Evolutionary conservation across 2,113 vertebrate species (phyloP), one percentile per base, ranked within the genome.

Genomic region (Genyomyrus donnyi): DNA sequence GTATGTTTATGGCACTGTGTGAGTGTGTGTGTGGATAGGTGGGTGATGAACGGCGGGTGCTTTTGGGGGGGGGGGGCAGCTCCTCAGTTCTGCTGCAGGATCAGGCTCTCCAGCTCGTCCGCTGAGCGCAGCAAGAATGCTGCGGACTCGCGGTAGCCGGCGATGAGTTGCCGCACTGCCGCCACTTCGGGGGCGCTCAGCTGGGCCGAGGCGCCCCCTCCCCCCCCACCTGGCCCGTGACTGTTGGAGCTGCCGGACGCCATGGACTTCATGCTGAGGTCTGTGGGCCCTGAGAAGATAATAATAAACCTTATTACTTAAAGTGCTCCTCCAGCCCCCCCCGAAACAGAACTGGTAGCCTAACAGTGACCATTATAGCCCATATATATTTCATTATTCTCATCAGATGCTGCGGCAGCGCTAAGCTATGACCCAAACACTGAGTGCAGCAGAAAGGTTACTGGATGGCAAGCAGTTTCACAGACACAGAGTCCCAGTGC

Each of bases 261-360:
- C 94, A 98, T 95, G 91, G 98, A 97, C 96, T 99, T 99, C 98
- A 99, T 99, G 95, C 98, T 99, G 94, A 99, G 97, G 96, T 99
- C 98, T 83, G 98, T 99, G 89, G 98, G 98, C 94, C 98, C 98
- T 99, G 94, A 45, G 21, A 31, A 49, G 35, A 85, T 70, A 45
- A 39, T 11, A 27, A 85, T 31, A 45, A 92, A 49, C 48, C 2
- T 58, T 5, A 86, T 48, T 84, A 90, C 2, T 45, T 13, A 85
- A n/a, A 52, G 46, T 35, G 35, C 10, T 1, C 86, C 6, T 11
- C 74, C 21, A 80, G 56, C 5, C 45, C 62, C 62, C 35, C 9
- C 49, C n/a, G 15, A 88, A 50, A 88, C 17, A 62, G 35, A 77
- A 39, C 70, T 1, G 31, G 27, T 77, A 42, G 10, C 31, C 70